Conservation (phyloP, 2,888 invertebrate species). For the Yponomeuta sedellus region DNA sequence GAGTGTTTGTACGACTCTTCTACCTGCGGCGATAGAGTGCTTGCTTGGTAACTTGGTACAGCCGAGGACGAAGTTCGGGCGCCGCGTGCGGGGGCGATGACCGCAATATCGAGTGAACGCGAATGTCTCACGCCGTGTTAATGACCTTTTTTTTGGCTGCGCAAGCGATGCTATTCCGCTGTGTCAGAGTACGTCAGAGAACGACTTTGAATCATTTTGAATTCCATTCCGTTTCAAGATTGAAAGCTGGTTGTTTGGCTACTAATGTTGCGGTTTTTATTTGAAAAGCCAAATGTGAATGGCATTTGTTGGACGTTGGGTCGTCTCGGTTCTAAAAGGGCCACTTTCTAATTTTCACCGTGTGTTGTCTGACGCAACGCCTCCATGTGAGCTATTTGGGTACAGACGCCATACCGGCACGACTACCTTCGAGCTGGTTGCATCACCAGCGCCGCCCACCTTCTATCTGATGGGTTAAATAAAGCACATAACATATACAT, state of each 20-base stretch:
- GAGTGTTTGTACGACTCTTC: neutral
- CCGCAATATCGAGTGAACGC: constrained; percentile 72
- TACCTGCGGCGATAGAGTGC: neutral
- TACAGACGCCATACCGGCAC: constrained; percentile 27
- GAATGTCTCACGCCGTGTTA: constrained; percentile 74
- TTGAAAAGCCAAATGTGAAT: neutral
- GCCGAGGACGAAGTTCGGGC: constrained; percentile 34
- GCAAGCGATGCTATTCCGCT: constrained; percentile 33
- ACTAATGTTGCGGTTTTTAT: neutral
- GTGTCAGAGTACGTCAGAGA: constrained; percentile 12
- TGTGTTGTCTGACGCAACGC: constrained; percentile 43
- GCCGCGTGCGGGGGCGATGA: constrained; percentile 62
- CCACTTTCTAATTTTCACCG: constrained; percentile 62
- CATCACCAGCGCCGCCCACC: constrained; percentile 27
- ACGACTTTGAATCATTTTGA: constrained; percentile 8
- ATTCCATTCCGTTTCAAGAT: neutral
- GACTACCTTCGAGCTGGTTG: constrained; percentile 34
- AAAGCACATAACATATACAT: too few species aligned
- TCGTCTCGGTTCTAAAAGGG: constrained; percentile 23
- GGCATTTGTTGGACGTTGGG: neutral
- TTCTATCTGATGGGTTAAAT: constrained; percentile 7
- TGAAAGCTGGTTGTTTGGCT: neutral
- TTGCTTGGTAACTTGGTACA: constrained; percentile 2
- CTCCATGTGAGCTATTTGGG: constrained; percentile 45
- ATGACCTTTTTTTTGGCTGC: constrained; percentile 72